These are phyloP conservation scores for Neodiprion virginianus DNA, from an alignment of 1,140 invertebrate species.

Conservation along the genomic window DNA sequence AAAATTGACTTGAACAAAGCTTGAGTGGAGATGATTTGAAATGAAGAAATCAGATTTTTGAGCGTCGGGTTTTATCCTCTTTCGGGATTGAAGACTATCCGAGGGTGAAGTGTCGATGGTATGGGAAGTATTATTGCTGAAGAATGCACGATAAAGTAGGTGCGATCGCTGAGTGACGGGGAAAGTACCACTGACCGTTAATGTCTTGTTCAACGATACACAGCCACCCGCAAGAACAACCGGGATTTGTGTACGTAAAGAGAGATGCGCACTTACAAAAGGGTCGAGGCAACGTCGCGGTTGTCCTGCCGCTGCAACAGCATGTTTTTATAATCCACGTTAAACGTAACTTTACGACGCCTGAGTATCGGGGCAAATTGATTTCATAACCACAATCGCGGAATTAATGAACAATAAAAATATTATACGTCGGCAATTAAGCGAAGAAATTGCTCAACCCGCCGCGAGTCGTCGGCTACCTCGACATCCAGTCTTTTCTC, in stretches of 20 bases:
- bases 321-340: conserved; percentile 47
- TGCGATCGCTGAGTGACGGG: not conserved
- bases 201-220: not conserved
- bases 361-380: conserved; percentile 43
- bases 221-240: not conserved
- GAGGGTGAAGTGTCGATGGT: not conserved
- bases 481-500: no score
- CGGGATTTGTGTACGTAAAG: not conserved
- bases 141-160: not conserved
- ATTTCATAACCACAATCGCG: conserved; percentile 45
- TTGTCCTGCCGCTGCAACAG: conserved; percentile 12
- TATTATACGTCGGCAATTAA: conserved; percentile 41
- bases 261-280: not conserved
- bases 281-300: not conserved
- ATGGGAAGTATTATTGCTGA: not conserved
- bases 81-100: not conserved
- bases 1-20: no score
- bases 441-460: conserved; percentile 31
- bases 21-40: no score
- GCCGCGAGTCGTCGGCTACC: no score
- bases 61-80: no score
- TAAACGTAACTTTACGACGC: conserved; percentile 43
- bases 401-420: conserved; percentile 46
- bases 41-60: no score
- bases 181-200: not conserved